Evolutionary conservation across 2,888 invertebrate genomes (phyloP), one percentile per base, ranked within the genome.

Genomic region (Brenthis daphne): DNA sequence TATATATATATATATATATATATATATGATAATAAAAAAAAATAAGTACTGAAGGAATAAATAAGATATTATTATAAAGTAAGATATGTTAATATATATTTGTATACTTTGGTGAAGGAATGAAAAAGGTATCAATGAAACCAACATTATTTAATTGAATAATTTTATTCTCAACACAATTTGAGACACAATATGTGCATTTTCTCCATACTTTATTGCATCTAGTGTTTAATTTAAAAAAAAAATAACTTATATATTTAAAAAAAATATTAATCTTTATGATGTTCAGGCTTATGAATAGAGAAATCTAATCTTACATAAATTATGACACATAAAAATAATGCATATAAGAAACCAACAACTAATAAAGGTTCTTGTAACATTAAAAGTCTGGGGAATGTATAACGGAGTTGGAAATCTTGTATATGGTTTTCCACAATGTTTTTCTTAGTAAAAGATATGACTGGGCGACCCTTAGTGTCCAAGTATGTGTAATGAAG

Each of bases 221-320:
- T 66, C 43, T 53, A 20, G 13, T 24, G 54, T 51, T 53, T 29
- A 68, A 54, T 64, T 60, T 47, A 47, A 61, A 56, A 20, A 50
- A 48, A 24, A 57, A 57, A 14, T 53, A 54, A 63, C 6, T 16
- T 58, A 37, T 63, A 20, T n/a, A 56, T 48, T 51, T 66, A 72
- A 71, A 29, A 3, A 71, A 74, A 70, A 77, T 78, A 72, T 85
- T 89, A 92, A 73, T 94, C 94, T 80, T 94, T 94, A 80, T 89
- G 89, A 77, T 93, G 93, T 79, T 94, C 94, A 84, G 95, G 94
- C 86, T 96, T 96, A 78, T 94, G 94, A 79, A 99, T 98, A 68
- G 99, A 97, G 92, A 99, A 99, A 93, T 99, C 99, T 84, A 99
- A 93, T 78, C 99, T 95, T 72, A 99, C 97, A 91, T 98, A 98